Percentiles rank a stretch among this genome's conserved stretches.
phyloP scores from a whole-genome alignment of 1,140 invertebrate species.

The Bemisia tabaci region DNA sequence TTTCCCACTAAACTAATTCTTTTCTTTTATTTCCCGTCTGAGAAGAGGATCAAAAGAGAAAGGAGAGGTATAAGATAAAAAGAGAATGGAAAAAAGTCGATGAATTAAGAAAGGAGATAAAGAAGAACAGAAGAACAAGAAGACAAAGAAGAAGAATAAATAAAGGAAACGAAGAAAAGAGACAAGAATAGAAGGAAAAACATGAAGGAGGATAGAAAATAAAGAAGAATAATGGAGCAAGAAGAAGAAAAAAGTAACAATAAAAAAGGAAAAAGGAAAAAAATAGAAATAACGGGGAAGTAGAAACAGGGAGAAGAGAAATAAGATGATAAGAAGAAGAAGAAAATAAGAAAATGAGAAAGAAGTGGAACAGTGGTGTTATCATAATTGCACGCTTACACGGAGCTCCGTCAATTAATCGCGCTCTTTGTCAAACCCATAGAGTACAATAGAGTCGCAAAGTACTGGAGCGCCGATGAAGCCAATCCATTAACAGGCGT shows the following conservation, averaged over 20 bases:
- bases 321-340: background rate
- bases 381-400: too few relatives aligned
- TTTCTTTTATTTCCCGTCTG: too few relatives aligned
- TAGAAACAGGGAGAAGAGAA: background rate
- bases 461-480: too few relatives aligned
- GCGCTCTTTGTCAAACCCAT: too few relatives aligned
- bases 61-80: background rate
- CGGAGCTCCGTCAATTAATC: too few relatives aligned
- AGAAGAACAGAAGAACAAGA: background rate
- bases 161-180: background rate
- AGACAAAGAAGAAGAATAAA: background rate
- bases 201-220: background rate
- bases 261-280: background rate
- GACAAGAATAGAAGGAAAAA: background rate
- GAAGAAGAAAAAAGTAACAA: background rate
- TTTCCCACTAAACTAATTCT: too few relatives aligned
- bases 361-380: background rate
- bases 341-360: background rate
- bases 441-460: too few relatives aligned
- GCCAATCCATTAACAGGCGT: too few relatives aligned
- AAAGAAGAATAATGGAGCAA: background rate
- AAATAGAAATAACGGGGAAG: background rate
- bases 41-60: background rate
- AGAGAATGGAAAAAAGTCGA: too few relatives aligned
- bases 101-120: background rate